Percentiles rank a stretch among this genome's conserved stretches.
Conservation (phyloP, 2,113 vertebrate species). For the Apus apus region DNA sequence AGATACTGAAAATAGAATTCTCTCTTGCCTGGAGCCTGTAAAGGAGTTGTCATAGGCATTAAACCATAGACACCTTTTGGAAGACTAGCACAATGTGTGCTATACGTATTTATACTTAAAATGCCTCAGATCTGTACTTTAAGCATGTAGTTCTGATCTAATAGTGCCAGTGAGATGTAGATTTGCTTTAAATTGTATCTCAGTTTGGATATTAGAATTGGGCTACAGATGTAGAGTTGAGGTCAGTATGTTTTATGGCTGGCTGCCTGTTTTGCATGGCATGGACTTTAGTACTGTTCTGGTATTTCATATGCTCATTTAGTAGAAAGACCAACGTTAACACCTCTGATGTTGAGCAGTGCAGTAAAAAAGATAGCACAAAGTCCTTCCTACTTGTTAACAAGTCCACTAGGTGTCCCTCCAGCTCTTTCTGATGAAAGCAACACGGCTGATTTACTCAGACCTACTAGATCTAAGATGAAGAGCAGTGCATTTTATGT, state of each 20-base stretch:
- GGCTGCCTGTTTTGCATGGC: background rate
- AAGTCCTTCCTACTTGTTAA: background rate
- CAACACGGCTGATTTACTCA: background rate
- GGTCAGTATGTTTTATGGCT: background rate
- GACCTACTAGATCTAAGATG: background rate
- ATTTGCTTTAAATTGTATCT: background rate
- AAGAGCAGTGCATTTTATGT: background rate
- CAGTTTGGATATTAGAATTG: background rate
- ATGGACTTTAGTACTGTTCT: background rate
- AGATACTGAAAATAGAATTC: background rate
- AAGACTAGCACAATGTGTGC: background rate
- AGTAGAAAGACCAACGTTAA: background rate
- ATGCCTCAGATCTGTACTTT: slow-evolving; percentile 4
- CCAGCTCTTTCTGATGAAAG: slow-evolving; percentile 22
- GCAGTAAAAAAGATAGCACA: background rate
- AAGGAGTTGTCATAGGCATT: background rate
- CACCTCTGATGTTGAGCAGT: background rate
- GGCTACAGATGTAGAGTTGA: background rate
- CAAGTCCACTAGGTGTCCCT: slow-evolving; percentile 65
- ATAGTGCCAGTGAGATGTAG: background rate
- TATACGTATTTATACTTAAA: slow-evolving; percentile 5
- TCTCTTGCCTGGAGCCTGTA: background rate
- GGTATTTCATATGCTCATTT: background rate
- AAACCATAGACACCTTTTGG: background rate
- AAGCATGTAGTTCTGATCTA: background rate